Percentiles rank a stretch among this genome's conserved stretches.
These are phyloP conservation scores for Episyrphus balteatus DNA, from an alignment of 1,140 invertebrate genomes.

Conservation along the genomic window DNA sequence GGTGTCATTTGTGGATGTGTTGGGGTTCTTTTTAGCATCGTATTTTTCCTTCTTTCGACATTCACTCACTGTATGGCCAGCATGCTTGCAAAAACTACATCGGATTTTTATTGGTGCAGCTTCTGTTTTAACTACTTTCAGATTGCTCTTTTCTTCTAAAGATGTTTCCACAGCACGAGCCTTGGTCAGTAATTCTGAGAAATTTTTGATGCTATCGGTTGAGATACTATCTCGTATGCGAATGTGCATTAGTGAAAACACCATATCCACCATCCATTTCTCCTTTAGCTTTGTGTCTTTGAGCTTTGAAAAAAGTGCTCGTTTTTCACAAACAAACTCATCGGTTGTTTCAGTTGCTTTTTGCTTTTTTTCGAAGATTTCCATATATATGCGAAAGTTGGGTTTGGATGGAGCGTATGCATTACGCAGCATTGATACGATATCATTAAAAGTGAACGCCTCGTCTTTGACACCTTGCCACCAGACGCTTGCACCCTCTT, in stretches of 20 bases:
- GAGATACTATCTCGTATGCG: slow-evolving; percentile 7
- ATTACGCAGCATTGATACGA: neutral
- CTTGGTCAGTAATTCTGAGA: slow-evolving; percentile 2
- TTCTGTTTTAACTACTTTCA: neutral
- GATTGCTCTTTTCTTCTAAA: neutral
- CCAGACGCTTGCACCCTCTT: slow-evolving; percentile 13
- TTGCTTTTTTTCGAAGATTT: slow-evolving; percentile 8
- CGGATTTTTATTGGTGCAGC: neutral
- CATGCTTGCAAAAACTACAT: neutral
- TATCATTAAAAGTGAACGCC: slow-evolving; percentile 6
- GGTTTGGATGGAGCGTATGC: slow-evolving; percentile 1
- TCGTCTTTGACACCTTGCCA: slow-evolving; percentile 13
- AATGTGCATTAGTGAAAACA: slow-evolving; percentile 6
- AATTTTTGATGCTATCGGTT: slow-evolving; percentile 1
- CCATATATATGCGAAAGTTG: slow-evolving; percentile 5
- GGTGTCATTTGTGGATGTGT: no score
- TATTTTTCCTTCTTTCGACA: slow-evolving; percentile 1
- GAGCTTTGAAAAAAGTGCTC: neutral
- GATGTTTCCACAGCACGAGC: slow-evolving; percentile 1
- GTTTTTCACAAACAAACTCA: slow-evolving; percentile 1
- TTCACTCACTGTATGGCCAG: neutral
- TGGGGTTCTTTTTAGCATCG: no score
- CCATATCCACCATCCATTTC: slow-evolving; percentile 7
- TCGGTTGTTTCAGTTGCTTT: slow-evolving; percentile 1
- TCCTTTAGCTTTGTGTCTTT: neutral